These are phyloP conservation scores for Phrynosoma blainvillii DNA, from an alignment of 2,113 vertebrate species.

Conservation along the genomic window DNA sequence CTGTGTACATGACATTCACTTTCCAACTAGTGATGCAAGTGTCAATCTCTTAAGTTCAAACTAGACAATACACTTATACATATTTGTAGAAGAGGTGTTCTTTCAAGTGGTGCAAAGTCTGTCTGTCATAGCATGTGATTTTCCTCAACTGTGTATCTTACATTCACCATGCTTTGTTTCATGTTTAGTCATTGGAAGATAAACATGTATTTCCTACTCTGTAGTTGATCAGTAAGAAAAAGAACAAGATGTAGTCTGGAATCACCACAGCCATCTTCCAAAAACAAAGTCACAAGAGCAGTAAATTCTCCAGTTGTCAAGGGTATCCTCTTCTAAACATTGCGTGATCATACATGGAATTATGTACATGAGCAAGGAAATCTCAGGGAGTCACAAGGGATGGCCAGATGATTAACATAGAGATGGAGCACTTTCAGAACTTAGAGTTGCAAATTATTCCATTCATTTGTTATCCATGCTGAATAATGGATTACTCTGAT, in stretches of 20 bases:
- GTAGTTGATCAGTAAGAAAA: not conserved
- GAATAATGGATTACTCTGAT: conserved; percentile 79
- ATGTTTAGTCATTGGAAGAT: too few species aligned
- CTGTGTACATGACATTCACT: too few species aligned
- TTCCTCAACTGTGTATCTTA: too few species aligned
- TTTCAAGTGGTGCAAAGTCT: not conserved
- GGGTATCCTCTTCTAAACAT: not conserved
- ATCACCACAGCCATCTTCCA: conserved; percentile 17
- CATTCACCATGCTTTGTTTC: too few species aligned
- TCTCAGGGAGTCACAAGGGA: conserved; percentile 12
- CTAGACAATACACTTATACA: too few species aligned
- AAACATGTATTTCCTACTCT: not conserved
- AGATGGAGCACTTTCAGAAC: conserved; percentile 62
- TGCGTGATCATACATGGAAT: conserved; percentile 29
- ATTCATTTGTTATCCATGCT: conserved; percentile 73
- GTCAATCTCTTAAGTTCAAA: too few species aligned
- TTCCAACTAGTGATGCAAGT: too few species aligned
- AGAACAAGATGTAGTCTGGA: not conserved
- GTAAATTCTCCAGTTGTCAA: not conserved
- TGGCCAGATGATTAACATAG: conserved; percentile 47
- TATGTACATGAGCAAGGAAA: conserved; percentile 53
- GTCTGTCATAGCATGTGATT: too few species aligned
- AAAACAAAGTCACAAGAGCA: conserved; percentile 37
- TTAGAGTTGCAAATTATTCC: conserved; percentile 74
- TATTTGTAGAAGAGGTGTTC: not conserved